These are phyloP conservation scores for Chromis chromis DNA, from an alignment of 2,797 vertebrate genomes.

Conservation along the genomic window DNA sequence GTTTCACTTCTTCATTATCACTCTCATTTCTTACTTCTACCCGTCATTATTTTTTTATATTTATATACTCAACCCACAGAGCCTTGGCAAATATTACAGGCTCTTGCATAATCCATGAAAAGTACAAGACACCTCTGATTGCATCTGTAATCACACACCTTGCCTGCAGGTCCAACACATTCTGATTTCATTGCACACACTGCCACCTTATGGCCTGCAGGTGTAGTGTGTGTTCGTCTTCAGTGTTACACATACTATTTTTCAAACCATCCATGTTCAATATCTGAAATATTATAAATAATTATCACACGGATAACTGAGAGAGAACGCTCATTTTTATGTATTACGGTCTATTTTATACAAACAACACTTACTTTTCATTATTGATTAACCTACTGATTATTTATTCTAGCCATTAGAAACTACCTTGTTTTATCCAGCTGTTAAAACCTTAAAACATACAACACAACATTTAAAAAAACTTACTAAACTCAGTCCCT, in stretches of 20 bases:
- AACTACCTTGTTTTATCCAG: too few relatives aligned
- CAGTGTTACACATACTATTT: neutral
- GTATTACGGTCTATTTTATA: too few relatives aligned
- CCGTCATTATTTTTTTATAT: constrained; percentile 34
- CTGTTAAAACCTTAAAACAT: too few relatives aligned
- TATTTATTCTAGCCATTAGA: too few relatives aligned
- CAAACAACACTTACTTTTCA: too few relatives aligned
- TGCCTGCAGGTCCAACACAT: constrained; percentile 22
- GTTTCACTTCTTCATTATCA: neutral
- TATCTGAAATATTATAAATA: neutral
- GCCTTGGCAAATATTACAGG: constrained; percentile 64
- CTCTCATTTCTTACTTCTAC: neutral
- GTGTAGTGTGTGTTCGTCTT: neutral
- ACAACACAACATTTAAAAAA: too few relatives aligned
- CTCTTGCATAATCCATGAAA: constrained; percentile 76
- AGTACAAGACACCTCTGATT: constrained; percentile 40
- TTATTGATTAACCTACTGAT: too few relatives aligned
- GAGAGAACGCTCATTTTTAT: too few relatives aligned
- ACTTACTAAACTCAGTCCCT: too few relatives aligned
- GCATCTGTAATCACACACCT: constrained; percentile 37
- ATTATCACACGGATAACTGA: too few relatives aligned
- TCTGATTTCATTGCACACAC: constrained; percentile 48
- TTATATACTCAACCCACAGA: constrained; percentile 36
- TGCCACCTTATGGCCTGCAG: constrained; percentile 68
- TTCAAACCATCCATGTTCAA: neutral